These are phyloP conservation scores for Pitangus sulphuratus DNA, from an alignment of 2,797 vertebrate genomes.

Conservation along the genomic window DNA sequence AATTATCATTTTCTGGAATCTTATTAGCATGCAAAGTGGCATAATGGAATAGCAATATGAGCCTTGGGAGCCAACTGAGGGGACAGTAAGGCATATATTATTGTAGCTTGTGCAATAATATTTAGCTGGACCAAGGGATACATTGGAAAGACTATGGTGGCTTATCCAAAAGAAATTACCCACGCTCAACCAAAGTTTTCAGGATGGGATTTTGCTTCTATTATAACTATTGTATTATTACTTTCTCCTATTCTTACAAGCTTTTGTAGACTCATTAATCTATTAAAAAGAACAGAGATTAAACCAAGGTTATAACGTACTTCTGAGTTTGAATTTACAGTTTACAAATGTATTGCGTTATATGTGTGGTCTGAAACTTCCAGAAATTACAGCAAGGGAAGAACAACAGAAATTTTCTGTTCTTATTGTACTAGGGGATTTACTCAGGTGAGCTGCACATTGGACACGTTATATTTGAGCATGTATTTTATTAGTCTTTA, in stretches of 20 bases:
- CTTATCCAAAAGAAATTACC: not conserved
- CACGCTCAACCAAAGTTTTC: not conserved
- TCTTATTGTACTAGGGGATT: not conserved
- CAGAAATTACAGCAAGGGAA: not conserved
- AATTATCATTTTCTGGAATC: slow-evolving; percentile 1
- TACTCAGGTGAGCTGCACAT: not conserved
- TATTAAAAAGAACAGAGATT: not conserved
- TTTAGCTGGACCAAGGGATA: not conserved
- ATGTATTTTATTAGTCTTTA: not conserved
- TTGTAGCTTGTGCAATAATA: not conserved
- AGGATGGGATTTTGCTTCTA: not conserved
- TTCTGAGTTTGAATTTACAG: not conserved
- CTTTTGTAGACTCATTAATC: not conserved
- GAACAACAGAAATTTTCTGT: not conserved
- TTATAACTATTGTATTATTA: not conserved
- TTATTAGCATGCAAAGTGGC: slow-evolving; percentile 21
- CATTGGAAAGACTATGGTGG: not conserved
- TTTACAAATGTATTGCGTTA: not conserved
- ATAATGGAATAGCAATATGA: not conserved
- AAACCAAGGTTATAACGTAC: not conserved
- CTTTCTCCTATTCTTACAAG: not conserved
- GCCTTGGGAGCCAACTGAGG: not conserved
- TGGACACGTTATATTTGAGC: not conserved
- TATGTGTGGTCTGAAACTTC: not conserved
- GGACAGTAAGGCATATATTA: not conserved